A percentile compares a stretch with the other conserved stretches of the same genome.
Conservation (phyloP, 2,888 invertebrate genomes). For the Drosophila picticornis region DNA sequence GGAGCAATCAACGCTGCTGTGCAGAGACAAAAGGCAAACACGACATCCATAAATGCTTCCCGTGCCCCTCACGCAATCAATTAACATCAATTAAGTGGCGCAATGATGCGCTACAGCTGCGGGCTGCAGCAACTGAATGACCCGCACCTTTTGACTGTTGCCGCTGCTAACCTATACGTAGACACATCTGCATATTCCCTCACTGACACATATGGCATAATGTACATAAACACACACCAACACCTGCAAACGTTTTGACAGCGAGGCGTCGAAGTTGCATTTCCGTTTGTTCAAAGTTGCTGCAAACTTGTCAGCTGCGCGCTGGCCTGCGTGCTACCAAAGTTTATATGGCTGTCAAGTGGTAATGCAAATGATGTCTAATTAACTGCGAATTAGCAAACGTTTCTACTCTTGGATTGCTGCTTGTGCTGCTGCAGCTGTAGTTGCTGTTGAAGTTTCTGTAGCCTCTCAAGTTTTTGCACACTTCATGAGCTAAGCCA, state of each 20-base stretch:
- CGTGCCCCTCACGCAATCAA: conserved; percentile 51
- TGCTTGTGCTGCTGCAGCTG: conserved; percentile 18
- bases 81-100: conserved; percentile 67
- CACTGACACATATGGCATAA: neutral
- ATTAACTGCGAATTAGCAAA: conserved; percentile 70
- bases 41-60: neutral
- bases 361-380: conserved; percentile 73
- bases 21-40: conserved; percentile 20
- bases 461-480: conserved; percentile 56
- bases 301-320: conserved; percentile 49
- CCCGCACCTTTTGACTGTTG: conserved; percentile 21
- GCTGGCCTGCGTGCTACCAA: conserved; percentile 32
- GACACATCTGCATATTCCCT: no score
- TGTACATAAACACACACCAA: neutral
- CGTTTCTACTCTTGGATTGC: neutral
- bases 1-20: conserved; percentile 50
- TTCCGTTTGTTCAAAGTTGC: conserved; percentile 46
- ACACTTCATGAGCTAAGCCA: conserved; percentile 62
- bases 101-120: conserved; percentile 50
- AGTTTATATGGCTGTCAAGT: conserved; percentile 48
- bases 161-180: conserved; percentile 1
- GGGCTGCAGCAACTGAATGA: conserved; percentile 29
- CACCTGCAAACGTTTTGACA: conserved; percentile 20
- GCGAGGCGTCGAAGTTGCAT: conserved; percentile 43
- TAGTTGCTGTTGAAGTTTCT: neutral